Evolutionary conservation across 2,888 invertebrate species (phyloP).

Genomic region (Xestia ashworthii): DNA sequence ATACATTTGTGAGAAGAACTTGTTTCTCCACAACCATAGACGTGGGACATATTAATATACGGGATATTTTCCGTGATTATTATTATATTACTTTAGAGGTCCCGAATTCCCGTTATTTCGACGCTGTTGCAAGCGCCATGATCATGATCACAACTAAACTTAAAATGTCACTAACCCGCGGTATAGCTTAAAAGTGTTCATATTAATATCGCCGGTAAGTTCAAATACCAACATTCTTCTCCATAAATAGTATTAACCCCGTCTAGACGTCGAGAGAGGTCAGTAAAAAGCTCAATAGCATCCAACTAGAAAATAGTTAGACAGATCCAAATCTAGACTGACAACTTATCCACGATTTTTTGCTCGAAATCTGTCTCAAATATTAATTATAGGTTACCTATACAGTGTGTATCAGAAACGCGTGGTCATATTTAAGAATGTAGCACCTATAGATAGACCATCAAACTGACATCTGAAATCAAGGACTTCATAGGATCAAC

Average conservation of each 20-base stretch:
- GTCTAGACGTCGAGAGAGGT: neutral
- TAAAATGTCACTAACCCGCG: too few species aligned
- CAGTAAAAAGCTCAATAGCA: slow-evolving; percentile 5
- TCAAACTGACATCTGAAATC: too few species aligned
- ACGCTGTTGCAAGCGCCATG: too few species aligned
- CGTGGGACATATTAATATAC: neutral
- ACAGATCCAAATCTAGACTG: slow-evolving; percentile 5
- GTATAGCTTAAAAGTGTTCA: too few species aligned
- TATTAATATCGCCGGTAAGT: neutral
- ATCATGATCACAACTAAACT: too few species aligned
- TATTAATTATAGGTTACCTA: slow-evolving; percentile 14
- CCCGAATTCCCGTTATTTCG: too few species aligned
- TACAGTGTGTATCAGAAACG: neutral
- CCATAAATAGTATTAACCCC: neutral
- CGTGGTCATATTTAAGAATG: neutral
- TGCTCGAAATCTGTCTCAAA: neutral
- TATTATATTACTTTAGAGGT: too few species aligned
- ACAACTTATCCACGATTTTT: slow-evolving; percentile 6
- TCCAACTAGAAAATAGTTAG: slow-evolving; percentile 6
- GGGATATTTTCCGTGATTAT: too few species aligned
- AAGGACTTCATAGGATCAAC: neutral
- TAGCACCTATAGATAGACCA: neutral
- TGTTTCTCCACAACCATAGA: neutral
- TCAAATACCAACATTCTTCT: neutral
- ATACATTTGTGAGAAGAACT: neutral